Evolutionary conservation across 2,797 vertebrate species (phyloP), one percentile per base, ranked within the genome.

Genomic region (Acanthurus lineatus): DNA sequence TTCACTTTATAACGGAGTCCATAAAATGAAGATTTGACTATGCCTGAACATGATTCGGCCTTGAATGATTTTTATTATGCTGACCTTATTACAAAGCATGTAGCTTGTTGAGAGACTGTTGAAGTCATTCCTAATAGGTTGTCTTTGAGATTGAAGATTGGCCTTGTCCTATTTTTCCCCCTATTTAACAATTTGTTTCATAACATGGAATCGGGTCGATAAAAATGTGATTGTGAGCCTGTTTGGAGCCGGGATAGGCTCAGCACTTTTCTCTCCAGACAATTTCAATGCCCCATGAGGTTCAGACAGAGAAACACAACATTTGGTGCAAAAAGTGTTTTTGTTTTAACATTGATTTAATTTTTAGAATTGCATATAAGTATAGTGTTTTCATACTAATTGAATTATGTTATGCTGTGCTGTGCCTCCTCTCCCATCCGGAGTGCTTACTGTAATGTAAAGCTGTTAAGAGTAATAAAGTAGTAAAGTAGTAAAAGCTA

Each of bases 81-180:
- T 75, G 78, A 68, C 69, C 49, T 10, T 45, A 44, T 72, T 81
- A 66, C 28, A 58, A 83, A 82, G 76, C 60, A 57, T 80, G 81
- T 76, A 83, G 86, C 83, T 90, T 61, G 85, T 88, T 86, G 84
- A 48, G 72, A 74, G 76, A 87, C 81, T 77, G 78, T 80, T 86
- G 74, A 85, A 87, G 66, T 83, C 75, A 84, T 82, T 48, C 52
- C 68, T 73, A 75, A 84, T 77, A 83, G 76, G 56, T 85, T 81
- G 78, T 81, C 85, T 44, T 83, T 83, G 62, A 66, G 74, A 88
- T 86, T 83, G 83, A 87, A 71, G 45, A 77, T 79, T 5, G 6
- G 45, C 59, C 56, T 69, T 44, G 66, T 60, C 44, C 69, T 72
- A 49, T 71, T 86, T 35, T 88, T 59, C 17, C 19, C 15, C 20